Evolutionary conservation across 2,888 invertebrate genomes (phyloP).

Genomic region (Galerucella pusilla): DNA sequence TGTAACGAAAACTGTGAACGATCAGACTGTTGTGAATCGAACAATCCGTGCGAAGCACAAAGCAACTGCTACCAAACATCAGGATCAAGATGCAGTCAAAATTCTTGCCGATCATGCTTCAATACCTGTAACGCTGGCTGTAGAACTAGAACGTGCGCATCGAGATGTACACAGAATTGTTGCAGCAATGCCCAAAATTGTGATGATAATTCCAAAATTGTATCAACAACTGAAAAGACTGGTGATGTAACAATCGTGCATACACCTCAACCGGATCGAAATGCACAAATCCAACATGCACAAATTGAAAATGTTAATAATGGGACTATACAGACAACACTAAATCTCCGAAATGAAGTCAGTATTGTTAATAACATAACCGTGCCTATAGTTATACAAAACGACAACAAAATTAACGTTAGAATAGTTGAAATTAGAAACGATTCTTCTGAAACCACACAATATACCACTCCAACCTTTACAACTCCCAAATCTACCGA

Average conservation of each 20-base stretch:
- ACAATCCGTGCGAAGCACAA: background rate
- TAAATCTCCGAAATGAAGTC: background rate
- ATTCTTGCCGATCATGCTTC: background rate
- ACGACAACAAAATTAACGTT: background rate
- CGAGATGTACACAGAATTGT: background rate
- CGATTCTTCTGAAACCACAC: background rate
- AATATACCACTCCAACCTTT: background rate
- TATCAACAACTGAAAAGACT: background rate
- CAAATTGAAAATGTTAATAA: background rate
- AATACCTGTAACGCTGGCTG: background rate
- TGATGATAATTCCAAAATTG: background rate
- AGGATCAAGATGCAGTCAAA: background rate
- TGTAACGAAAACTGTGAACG: background rate
- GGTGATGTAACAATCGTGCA: background rate
- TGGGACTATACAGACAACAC: background rate
- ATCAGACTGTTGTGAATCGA: background rate
- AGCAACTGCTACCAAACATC: background rate
- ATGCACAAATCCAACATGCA: no score
- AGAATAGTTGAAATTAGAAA: background rate
- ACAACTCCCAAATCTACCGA: background rate
- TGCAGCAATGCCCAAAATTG: background rate
- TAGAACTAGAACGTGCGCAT: background rate
- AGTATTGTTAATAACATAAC: constrained; percentile 1
- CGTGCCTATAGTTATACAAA: background rate
- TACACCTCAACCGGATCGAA: background rate